Evolutionary conservation across 2,113 vertebrate species (phyloP), one percentile per base, ranked within the genome.

Genomic region (Antigone vipio): DNA sequence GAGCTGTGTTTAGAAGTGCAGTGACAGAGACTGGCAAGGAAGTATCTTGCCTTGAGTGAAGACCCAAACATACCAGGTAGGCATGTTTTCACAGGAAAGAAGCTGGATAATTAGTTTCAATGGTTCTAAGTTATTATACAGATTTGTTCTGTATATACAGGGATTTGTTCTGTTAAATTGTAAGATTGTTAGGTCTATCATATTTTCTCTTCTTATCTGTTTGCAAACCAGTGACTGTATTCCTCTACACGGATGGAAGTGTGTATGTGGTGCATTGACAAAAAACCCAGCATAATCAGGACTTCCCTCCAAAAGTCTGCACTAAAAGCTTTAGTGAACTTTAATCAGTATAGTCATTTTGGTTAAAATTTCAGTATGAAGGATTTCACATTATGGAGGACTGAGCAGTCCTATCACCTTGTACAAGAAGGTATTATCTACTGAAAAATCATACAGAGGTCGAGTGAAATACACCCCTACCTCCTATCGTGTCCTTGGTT

Each of bases 271-370:
- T 22, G 5, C 7, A n/a, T 21, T 6, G 7, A 26, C 42, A 71
- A 34, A 78, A 62, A 50, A 0, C 13, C 5, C 5, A 26, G 15
- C 7, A 27, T 11, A 34, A 52, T 21, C n/a, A 63, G 12, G 35
- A 56, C 5, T 73, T 85, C 6, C 5, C 5, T 24, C 5, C 0
- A 34, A 71, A 55, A 19, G 1, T 35, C 20, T 34, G 4, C 7
- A 17, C 11, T 64, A 59, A 44, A 81, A 86, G 3, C 7, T 86
- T 62, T 22, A 21, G 21, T 73, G 89, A 68, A 34, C 24, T 49
- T 67, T 5, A 22, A 34, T 30, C 17, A 3, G 4, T 29, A 18
- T 3, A 15, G 8, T 9, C 12, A 18, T 67, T 88, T 50, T 44
- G 8, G 15, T 64, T 78, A 32, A 71, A 55, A 5, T 34, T 64